Base-by-base conservation (phyloP, 2,797 vertebrate species). In the Valencia hispanica region DNA sequence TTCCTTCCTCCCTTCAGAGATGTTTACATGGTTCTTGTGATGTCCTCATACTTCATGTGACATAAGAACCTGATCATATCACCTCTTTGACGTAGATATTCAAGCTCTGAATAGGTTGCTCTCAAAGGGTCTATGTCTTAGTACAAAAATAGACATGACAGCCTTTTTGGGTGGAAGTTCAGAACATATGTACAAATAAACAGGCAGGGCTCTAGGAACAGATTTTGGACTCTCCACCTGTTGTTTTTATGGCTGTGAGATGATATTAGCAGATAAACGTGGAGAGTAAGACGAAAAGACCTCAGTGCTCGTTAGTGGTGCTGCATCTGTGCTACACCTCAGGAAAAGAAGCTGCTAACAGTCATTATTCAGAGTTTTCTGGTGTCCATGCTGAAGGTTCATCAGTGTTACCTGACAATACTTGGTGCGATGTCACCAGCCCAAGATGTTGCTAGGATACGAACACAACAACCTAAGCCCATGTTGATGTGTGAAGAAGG, bases 81-180 rank as follows among this genome's bases (percentile, higher is more conserved):
- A 48, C 63, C 47, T 59, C 61, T n/a, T 59, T 77, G 32, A 86
- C 41, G 53, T 81, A 53, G 74, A 72, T 43, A 41, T 1, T 0
- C 36, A 48, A 72, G 48, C 78, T 45, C 27, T 4, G 0, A 68
- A 34, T 43, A 2, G 65, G 48, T 72, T 85, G 78, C 59, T 79
- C 73, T 79, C 47, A 74, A n/a, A 71, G 63, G 30, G 73, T 43
- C 68, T 76, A 17, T 76, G 27, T 25, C 77, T 66, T 78, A 9
- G 47, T 48, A 63, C 17, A 34, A 61, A 61, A 61, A 34, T 34
- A 61, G 59, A 61, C 30, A 34, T 4, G 32, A 61, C 32, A 1
- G 15, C 30, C 5, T 32, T 55, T 55, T 15, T 32, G 4, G 15
- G 5, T 20, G 32, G 20, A 57, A 57, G 55, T 15, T 14, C 51